Conservation (phyloP, 2,797 vertebrate genomes). For the Sebastes goodei region DNA sequence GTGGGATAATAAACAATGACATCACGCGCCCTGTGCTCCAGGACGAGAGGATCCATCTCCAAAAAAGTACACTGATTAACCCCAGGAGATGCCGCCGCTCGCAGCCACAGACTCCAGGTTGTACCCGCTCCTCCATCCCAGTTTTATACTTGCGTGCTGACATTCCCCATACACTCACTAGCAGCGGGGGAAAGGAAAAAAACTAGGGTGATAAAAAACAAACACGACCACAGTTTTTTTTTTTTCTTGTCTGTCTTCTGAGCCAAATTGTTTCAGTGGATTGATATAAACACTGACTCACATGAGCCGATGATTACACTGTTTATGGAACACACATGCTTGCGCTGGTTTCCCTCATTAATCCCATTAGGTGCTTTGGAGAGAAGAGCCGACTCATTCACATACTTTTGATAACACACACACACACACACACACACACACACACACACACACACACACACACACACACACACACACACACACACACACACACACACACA, state of each 20-base stretch:
- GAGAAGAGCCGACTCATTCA: slow-evolving; percentile 48
- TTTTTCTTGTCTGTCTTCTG: slow-evolving; percentile 40
- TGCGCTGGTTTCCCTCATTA: slow-evolving; percentile 74
- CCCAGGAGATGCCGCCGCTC: slow-evolving; percentile 65
- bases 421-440: background rate
- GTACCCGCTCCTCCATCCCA: slow-evolving; percentile 45
- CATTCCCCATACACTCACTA: slow-evolving; percentile 39
- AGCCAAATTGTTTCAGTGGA: slow-evolving; percentile 71
- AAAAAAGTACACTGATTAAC: slow-evolving; percentile 77
- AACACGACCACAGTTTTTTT: slow-evolving; percentile 51
- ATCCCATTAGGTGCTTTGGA: slow-evolving; percentile 75
- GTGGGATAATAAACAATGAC: slow-evolving; percentile 81
- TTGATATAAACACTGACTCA: slow-evolving; percentile 78
- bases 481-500: background rate
- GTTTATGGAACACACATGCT: slow-evolving; percentile 79
- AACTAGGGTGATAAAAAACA: slow-evolving; percentile 58
- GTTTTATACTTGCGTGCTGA: slow-evolving; percentile 38
- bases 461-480: background rate
- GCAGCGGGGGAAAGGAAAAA: background rate
- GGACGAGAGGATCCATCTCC: slow-evolving; percentile 70
- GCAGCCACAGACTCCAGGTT: slow-evolving; percentile 38
- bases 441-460: background rate
- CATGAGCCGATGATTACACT: slow-evolving; percentile 76
- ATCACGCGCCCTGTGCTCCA: slow-evolving; percentile 54
- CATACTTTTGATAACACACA: slow-evolving; percentile 41